Evolutionary conservation across 2,888 invertebrate genomes (phyloP).

Genomic region (Sceliomorpha sp.): DNA sequence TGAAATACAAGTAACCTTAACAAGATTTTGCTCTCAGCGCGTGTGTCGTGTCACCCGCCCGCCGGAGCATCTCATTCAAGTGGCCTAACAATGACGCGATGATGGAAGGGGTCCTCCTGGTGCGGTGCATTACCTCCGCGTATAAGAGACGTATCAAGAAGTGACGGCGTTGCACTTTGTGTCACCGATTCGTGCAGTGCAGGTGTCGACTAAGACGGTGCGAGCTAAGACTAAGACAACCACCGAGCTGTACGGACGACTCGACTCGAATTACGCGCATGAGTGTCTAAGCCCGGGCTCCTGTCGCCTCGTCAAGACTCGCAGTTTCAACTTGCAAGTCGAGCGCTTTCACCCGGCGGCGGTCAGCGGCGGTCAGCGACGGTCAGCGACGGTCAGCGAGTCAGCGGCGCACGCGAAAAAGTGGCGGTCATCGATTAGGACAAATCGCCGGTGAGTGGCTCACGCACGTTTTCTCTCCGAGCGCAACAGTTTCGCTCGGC

Average conservation of each 20-base stretch:
- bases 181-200: conserved; percentile 32
- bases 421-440: too few relatives aligned
- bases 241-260: too few relatives aligned
- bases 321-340: conserved; percentile 4
- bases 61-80: conserved; percentile 1
- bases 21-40: conserved; percentile 8
- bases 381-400: too few relatives aligned
- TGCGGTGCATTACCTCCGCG: conserved; percentile 45
- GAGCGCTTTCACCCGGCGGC: conserved; percentile 2
- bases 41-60: background rate
- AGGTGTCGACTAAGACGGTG: conserved; percentile 19
- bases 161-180: conserved; percentile 60
- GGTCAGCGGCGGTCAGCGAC: too few relatives aligned
- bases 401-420: too few relatives aligned
- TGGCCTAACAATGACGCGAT: conserved; percentile 6
- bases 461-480: too few relatives aligned
- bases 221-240: too few relatives aligned
- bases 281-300: background rate
- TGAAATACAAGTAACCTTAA: background rate
- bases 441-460: too few relatives aligned
- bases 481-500: too few relatives aligned
- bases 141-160: conserved; percentile 62
- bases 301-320: background rate
- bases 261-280: too few relatives aligned
- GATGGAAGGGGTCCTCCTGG: conserved; percentile 51